phyloP scores from a whole-genome alignment of 2,888 invertebrate genomes.

The Papilio demoleus region DNA sequence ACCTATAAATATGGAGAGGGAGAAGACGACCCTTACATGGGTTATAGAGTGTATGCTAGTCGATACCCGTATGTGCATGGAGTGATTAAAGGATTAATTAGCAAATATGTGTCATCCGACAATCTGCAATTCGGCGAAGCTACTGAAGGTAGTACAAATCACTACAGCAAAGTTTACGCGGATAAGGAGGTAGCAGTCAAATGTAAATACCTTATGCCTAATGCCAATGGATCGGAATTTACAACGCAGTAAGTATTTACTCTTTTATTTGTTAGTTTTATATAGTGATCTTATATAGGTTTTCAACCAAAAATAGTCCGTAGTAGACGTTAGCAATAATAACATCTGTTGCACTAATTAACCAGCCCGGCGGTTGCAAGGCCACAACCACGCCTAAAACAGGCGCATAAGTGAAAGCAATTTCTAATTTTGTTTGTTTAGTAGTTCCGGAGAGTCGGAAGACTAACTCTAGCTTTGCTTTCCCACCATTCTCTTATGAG shows the following conservation, averaged over 20 bases:
- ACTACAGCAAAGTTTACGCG: constrained; percentile 60
- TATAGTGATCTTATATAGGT: background rate
- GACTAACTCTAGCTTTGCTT: no score
- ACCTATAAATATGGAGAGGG: constrained; percentile 53
- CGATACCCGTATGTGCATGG: constrained; percentile 71
- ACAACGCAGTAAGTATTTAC: constrained; percentile 66
- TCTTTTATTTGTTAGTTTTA: background rate
- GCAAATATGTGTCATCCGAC: constrained; percentile 67
- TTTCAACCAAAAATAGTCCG: background rate
- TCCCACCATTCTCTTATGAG: no score
- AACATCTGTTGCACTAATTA: no score
- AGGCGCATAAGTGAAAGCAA: no score
- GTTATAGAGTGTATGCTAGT: constrained; percentile 65
- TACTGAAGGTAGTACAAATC: constrained; percentile 56
- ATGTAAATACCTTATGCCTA: constrained; percentile 64
- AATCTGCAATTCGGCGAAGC: constrained; percentile 58
- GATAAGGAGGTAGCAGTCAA: constrained; percentile 68
- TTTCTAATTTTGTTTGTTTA: no score
- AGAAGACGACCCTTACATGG: constrained; percentile 58
- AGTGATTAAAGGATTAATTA: constrained; percentile 63
- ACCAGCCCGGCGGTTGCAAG: no score
- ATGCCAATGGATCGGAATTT: constrained; percentile 56
- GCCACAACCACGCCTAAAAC: no score
- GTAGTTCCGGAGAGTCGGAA: no score
- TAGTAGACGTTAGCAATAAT: no score